A percentile compares a stretch with the other conserved stretches of the same genome.
Conservation (phyloP, 2,113 vertebrate species). For the Setophaga kirtlandii region DNA sequence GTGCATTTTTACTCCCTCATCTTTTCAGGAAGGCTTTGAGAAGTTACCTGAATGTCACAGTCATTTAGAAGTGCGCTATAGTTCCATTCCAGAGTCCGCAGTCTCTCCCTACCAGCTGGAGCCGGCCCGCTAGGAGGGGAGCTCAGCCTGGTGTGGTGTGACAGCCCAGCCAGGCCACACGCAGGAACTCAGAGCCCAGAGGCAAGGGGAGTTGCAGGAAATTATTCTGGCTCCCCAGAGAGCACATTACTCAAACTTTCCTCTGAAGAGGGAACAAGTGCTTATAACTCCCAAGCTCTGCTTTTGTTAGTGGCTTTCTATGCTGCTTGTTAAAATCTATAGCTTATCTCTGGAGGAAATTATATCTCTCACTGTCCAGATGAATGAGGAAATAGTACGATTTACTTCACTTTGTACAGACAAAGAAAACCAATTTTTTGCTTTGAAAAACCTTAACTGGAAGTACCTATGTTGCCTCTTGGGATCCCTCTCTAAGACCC, state of each 20-base stretch:
- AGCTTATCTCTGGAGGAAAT: background rate
- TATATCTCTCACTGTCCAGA: background rate
- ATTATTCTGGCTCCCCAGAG: background rate
- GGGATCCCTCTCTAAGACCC: background rate
- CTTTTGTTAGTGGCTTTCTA: background rate
- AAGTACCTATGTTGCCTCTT: background rate
- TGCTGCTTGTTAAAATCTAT: background rate
- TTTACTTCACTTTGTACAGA: background rate
- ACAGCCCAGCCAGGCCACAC: background rate
- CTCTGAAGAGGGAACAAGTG: background rate
- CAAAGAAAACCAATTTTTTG: background rate
- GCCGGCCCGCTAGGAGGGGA: accelerated
- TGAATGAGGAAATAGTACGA: accelerated
- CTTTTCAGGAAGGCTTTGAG: background rate
- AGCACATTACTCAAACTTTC: background rate
- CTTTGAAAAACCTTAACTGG: background rate
- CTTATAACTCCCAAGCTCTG: background rate
- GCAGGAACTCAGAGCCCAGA: background rate
- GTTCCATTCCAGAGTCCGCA: background rate
- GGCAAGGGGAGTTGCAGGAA: background rate
- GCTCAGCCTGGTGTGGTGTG: background rate
- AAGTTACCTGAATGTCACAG: background rate
- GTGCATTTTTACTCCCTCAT: background rate
- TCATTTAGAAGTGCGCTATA: accelerated
- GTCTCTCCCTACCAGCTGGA: accelerated